Evolutionary conservation across 35 echinoderm and acorn worm genomes (phyloP).

Genomic region (Lytechinus pictus): DNA sequence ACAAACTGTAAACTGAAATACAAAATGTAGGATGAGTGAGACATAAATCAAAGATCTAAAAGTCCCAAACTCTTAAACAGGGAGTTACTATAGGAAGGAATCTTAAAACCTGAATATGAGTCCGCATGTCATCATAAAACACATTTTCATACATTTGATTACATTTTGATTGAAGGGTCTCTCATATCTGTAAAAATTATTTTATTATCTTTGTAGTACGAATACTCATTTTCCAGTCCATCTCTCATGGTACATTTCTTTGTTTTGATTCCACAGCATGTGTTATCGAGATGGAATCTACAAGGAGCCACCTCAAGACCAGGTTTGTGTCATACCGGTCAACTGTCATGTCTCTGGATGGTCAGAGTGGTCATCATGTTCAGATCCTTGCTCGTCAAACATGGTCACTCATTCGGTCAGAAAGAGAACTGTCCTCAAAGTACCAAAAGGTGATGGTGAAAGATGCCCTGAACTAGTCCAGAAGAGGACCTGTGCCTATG

Average conservation of each 20-base stretch:
- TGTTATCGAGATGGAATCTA: constrained; percentile 56
- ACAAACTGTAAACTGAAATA: not conserved
- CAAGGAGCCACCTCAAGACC: constrained; percentile 55
- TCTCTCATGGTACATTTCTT: not conserved
- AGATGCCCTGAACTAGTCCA: constrained; percentile 65
- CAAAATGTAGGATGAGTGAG: not conserved
- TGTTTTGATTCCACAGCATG: constrained; percentile 47
- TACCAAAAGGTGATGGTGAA: constrained; percentile 49
- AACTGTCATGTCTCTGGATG: constrained; percentile 75
- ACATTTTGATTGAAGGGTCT: too few species aligned
- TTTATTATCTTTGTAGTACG: not conserved
- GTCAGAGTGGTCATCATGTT: constrained; percentile 77
- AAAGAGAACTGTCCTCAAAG: constrained; percentile 43
- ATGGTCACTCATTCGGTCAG: constrained; percentile 37
- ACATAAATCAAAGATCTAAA: not conserved
- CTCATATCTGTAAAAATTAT: too few species aligned
- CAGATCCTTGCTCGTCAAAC: constrained; percentile 64
- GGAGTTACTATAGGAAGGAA: too few species aligned
- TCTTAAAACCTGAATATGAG: not conserved
- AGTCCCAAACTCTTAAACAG: too few species aligned
- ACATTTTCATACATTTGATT: too few species aligned
- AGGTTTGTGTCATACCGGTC: constrained; percentile 68
- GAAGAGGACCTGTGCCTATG: constrained; percentile 37
- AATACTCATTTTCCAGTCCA: not conserved
- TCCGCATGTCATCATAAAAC: not conserved